Conservation (phyloP, 2,888 invertebrate genomes). For the Euproctis similis region DNA sequence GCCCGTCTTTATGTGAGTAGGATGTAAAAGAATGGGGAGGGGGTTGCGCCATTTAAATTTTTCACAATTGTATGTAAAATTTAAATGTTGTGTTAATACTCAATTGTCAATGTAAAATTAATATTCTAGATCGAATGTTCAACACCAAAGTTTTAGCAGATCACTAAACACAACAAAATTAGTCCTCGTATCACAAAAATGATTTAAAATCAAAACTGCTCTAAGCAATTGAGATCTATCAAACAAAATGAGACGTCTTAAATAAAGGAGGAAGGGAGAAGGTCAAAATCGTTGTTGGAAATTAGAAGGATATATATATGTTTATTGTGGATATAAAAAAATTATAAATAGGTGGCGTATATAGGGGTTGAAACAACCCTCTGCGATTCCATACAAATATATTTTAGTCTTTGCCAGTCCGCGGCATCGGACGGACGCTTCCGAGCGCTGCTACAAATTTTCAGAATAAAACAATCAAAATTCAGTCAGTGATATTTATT, state of each 20-base stretch:
- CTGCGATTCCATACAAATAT: slow-evolving; percentile 9
- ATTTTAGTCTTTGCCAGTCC: slow-evolving; percentile 39
- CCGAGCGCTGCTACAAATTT: slow-evolving; percentile 16
- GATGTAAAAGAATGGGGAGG: too few species aligned
- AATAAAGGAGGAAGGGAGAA: slow-evolving; percentile 37
- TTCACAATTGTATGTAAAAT: too few species aligned
- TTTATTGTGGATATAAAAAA: too few species aligned
- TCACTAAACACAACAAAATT: slow-evolving; percentile 6
- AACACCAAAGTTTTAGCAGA: slow-evolving; percentile 6
- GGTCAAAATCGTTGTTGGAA: slow-evolving; percentile 43
- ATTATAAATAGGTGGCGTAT: slow-evolving; percentile 37
- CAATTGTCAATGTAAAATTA: too few species aligned
- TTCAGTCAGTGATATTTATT: slow-evolving; percentile 32
- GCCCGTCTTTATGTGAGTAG: too few species aligned
- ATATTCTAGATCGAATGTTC: slow-evolving; percentile 21
- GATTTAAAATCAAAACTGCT: slow-evolving; percentile 5
- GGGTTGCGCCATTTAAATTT: too few species aligned
- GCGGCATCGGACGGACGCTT: slow-evolving; percentile 23
- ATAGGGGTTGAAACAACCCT: slow-evolving; percentile 35
- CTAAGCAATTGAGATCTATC: slow-evolving; percentile 12
- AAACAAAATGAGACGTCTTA: slow-evolving; percentile 32
- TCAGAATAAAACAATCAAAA: slow-evolving; percentile 29
- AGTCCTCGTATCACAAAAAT: slow-evolving; percentile 5
- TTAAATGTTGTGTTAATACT: too few species aligned
- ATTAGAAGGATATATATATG: slow-evolving; percentile 38